Conservation (phyloP, 1,140 invertebrate species). For the Drosophila albomicans region DNA sequence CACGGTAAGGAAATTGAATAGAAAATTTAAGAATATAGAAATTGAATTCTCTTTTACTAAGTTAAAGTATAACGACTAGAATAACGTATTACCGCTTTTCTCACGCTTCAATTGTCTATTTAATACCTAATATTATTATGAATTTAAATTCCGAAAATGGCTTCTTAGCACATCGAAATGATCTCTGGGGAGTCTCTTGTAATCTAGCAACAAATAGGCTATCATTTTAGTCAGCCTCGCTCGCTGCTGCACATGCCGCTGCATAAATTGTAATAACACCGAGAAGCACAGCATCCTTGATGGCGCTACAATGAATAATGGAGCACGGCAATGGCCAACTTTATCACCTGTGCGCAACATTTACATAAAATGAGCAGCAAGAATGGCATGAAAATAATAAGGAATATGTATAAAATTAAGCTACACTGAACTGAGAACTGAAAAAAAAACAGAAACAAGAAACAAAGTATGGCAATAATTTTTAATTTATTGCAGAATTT, state of each 20-base stretch:
- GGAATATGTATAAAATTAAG: constrained; percentile 60
- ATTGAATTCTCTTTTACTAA: no score
- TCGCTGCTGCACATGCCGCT: constrained; percentile 48
- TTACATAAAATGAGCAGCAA: constrained; percentile 67
- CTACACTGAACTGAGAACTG: constrained; percentile 38
- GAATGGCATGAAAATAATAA: constrained; percentile 24
- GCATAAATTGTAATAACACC: constrained; percentile 63
- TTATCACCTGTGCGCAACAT: constrained; percentile 74
- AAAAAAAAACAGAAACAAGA: constrained; percentile 25
- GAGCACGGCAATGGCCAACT: constrained; percentile 51
- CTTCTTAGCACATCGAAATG: constrained; percentile 6
- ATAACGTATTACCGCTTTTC: neutral
- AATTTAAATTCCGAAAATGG: constrained; percentile 1
- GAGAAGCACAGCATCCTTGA: constrained; percentile 35
- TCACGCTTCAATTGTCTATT: neutral
- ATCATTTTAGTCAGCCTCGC: constrained; percentile 15
- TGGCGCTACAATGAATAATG: constrained; percentile 74
- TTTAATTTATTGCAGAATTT: constrained; percentile 82
- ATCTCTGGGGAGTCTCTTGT: constrained; percentile 3
- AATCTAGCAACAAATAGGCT: constrained; percentile 37
- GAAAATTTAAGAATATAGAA: neutral
- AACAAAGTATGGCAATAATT: constrained; percentile 76
- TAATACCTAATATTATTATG: neutral
- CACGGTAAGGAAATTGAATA: neutral
- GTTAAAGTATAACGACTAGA: no score